phyloP scores from a whole-genome alignment of 2,797 vertebrate genomes.

The Peromyscus nudipes region DNA sequence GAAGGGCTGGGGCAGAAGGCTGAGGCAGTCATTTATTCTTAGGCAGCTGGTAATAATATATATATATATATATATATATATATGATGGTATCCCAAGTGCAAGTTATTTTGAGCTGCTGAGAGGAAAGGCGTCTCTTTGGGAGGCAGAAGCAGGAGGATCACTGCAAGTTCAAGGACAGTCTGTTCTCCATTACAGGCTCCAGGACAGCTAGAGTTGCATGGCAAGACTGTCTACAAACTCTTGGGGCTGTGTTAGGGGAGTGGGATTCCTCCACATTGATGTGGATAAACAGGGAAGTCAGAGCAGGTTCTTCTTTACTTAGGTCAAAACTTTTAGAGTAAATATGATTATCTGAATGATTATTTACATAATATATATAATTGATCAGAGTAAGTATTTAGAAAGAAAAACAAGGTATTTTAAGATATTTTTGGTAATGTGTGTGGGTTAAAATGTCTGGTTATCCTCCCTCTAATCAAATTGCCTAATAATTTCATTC shows the following conservation, averaged over 20 bases:
- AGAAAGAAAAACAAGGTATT: background rate
- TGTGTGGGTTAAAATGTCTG: background rate
- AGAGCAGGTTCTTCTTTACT: background rate
- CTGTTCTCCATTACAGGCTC: background rate
- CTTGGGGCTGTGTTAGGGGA: background rate
- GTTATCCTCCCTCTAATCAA: background rate
- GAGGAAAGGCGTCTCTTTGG: background rate
- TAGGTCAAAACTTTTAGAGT: background rate
- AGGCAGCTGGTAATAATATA: background rate
- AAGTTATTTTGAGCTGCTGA: background rate
- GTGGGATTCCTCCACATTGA: background rate
- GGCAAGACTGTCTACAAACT: too few relatives aligned
- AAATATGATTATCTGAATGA: background rate
- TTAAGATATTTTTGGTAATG: background rate
- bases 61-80: too few relatives aligned
- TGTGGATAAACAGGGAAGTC: background rate
- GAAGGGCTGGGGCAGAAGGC: fast-evolving
- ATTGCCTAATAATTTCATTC: background rate
- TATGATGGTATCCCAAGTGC: fast-evolving
- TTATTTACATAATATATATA: background rate
- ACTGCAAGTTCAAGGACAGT: background rate
- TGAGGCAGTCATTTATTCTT: fast-evolving
- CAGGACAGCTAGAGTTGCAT: background rate
- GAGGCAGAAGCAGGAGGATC: background rate
- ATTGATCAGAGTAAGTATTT: background rate